phyloP scores from a whole-genome alignment of 1,140 invertebrate genomes.

The Drosophila melanogaster region Release_6_plus_ISO1_MT NT_033777.3:11491501-11492000 shows the following conservation, averaged over 20 bases:
- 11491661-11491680: neutral
- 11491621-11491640: neutral
- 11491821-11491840: slow-evolving; percentile 78
- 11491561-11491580: too few species aligned
- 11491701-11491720: neutral
- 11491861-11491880: slow-evolving; percentile 79
- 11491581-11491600: too few species aligned
- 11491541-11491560: too few species aligned
- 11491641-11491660: neutral
- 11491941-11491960: too few species aligned
- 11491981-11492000: slow-evolving; percentile 57
- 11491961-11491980: slow-evolving; percentile 1
- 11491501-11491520: neutral
- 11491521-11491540: neutral
- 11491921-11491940: slow-evolving; percentile 8
- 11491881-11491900: slow-evolving; percentile 72
- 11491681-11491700: neutral
- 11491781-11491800: slow-evolving; percentile 21
- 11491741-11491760: slow-evolving; percentile 10
- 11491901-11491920: slow-evolving; percentile 57
- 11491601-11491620: too few species aligned
- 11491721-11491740: slow-evolving; percentile 7
- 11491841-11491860: slow-evolving; percentile 82
- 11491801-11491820: slow-evolving; percentile 43
- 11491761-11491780: slow-evolving; percentile 18